Evolutionary conservation across 2,888 invertebrate genomes (phyloP), one percentile per base, ranked within the genome.

Genomic region (Esperia sulphurella): DNA sequence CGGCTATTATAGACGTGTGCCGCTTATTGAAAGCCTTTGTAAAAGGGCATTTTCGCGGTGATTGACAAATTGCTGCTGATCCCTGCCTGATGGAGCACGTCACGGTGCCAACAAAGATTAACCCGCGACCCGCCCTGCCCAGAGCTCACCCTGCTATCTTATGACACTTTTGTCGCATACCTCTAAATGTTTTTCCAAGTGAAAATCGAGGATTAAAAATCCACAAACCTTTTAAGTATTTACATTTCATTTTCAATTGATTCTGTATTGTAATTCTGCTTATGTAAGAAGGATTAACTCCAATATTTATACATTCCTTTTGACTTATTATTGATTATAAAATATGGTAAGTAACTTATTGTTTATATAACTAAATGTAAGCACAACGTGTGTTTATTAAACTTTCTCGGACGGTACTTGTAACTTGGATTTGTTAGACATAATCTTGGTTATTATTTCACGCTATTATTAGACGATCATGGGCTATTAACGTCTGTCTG

Each of bases 21-120:
- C 68, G 71, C 68, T 75, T 76, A 78, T 80, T 79, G 76, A 75
- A 75, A 74, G 69, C 68, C 65, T 71, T 71, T 68, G 67, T 68
- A 62, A 66, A 66, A 8, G 68, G 72, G 65, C 69, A 74, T 77
- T 78, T 74, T 68, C 68, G 71, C 67, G 69, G 71, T 79, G 82
- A 83, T 81, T 84, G 85, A 86, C 82, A 84, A 83, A 87, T 87
- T 76, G 77, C 72, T 71, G 70, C 63, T 76, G 82, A 80, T 73
- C 79, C 73, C 63, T 55, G 64, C 65, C 68, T 66, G 75, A 69
- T 68, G 69, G 69, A 59, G 63, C 66, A 62, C 67, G 68, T 69
- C 72, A 71, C 68, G 71, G 59, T 55, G 63, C 57, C 66, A 72
- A 71, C 74, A 71, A 73, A 73, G 69, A 76, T 79, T 76, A 74